phyloP scores from a whole-genome alignment of 2,888 invertebrate genomes.

The Nephrotoma appendiculata region DNA sequence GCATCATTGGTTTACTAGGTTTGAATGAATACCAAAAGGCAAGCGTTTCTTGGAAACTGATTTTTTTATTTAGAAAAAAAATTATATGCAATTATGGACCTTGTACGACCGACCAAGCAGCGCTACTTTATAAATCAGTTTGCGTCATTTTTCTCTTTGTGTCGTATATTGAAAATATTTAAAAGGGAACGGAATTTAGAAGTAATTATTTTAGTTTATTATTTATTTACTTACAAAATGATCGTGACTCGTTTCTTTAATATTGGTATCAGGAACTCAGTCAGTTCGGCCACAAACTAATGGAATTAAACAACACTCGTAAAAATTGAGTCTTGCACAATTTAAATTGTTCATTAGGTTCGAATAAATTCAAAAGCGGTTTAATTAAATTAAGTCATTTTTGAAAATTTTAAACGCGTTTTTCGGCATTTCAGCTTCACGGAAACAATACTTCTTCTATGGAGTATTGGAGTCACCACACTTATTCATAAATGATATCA shows the following conservation, averaged over 20 bases:
- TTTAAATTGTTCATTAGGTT: neutral
- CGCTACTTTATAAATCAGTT: neutral
- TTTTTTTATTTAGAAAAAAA: neutral
- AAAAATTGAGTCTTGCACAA: neutral
- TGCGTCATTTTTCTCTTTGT: neutral
- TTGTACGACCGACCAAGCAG: neutral
- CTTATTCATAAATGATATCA: too few relatives aligned
- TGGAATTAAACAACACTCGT: neutral
- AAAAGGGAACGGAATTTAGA: neutral
- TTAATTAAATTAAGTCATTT: neutral
- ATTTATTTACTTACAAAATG: neutral
- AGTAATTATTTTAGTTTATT: neutral
- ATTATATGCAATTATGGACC: neutral
- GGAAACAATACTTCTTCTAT: too few relatives aligned
- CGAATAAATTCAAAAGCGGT: neutral
- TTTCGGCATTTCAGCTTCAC: too few relatives aligned
- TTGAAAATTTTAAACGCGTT: neutral
- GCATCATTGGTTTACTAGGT: neutral
- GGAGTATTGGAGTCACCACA: too few relatives aligned
- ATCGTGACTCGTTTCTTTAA: neutral
- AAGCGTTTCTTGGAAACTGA: neutral
- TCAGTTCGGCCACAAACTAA: neutral
- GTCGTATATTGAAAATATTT: neutral
- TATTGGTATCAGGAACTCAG: neutral
- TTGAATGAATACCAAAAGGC: neutral